These are phyloP conservation scores for Coendou prehensilis DNA, from an alignment of 2,797 vertebrate genomes.

Conservation along the genomic window DNA sequence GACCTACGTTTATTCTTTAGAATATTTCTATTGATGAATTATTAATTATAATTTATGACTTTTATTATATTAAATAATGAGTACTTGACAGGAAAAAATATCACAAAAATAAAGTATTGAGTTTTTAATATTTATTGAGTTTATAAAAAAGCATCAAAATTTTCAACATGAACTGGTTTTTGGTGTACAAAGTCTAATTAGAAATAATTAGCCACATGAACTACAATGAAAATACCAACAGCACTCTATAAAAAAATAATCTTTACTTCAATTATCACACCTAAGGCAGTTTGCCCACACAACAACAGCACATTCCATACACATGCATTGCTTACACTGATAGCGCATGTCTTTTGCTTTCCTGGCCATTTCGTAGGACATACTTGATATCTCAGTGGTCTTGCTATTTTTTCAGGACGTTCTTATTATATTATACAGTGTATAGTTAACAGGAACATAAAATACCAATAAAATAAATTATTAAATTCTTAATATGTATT, in stretches of 20 bases:
- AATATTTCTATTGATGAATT: background rate
- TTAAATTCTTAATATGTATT: background rate
- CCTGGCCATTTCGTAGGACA: too few relatives aligned
- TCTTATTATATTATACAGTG: background rate
- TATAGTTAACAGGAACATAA: background rate
- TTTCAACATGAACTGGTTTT: background rate
- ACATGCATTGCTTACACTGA: too few relatives aligned
- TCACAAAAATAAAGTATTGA: background rate
- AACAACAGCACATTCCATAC: background rate
- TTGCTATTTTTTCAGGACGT: background rate
- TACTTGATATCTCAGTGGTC: background rate
- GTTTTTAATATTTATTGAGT: background rate
- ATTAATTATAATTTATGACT: background rate
- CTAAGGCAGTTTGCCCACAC: background rate
- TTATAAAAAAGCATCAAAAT: background rate
- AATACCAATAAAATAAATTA: background rate
- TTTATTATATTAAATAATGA: background rate
- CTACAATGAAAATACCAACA: background rate
- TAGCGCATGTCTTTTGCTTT: background rate
- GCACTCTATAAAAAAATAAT: background rate
- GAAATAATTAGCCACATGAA: background rate
- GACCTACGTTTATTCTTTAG: background rate
- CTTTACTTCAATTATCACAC: background rate
- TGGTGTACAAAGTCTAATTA: background rate
- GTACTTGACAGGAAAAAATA: background rate